Base-by-base conservation (phyloP, 2,888 invertebrate species). In the Trichopria drosophilae region DNA sequence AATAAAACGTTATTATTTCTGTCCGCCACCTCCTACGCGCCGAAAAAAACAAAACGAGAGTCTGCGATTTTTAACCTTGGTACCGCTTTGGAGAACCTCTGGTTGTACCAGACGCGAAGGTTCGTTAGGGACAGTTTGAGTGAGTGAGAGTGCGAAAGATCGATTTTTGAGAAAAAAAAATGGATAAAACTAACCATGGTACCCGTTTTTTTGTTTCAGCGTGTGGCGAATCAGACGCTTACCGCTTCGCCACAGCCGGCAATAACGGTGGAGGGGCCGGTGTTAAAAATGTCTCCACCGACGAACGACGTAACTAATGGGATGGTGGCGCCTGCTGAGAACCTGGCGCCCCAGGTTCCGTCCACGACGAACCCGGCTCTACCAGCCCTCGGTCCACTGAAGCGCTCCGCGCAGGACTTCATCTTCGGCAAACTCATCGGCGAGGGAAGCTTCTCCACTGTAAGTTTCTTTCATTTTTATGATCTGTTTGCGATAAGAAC, bases 361-460 rank as follows among this genome's bases (percentile, higher is more conserved):
- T 72, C 78, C 41, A 73, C 79, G 53, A 68, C 76, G 57, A 73
- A 78, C 51, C 71, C 77, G 59, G 72, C 77, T 44, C 72, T 79
- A 22, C n/a, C n/a, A n/a, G 72, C 79, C 23, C 73, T 72, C 35
- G 77, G 31, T 67, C 66, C 47, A 72, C 81, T 36, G 52, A 91
- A 89, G 72, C 81, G 86, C 66, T 84, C 85, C 15, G 85, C 93
- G 46, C 86, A 87, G 71, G 96, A 98, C 78, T 98, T 90, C 76
- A 88, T 91, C 68, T 99, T 99, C 79, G 93, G 94, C 51, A 93
- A 92, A 80, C 84, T 90, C 57, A 88, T 99, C 66, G 98, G 98
- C 58, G 97, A 98, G 77, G 98, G 98, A 59, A 95, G 96, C 74
- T 99, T 92, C 77, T 96, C 96, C 67, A 92, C 90, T 53, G 98